Conservation (phyloP, 2,797 vertebrate genomes). For the Acanthiza pusilla region DNA sequence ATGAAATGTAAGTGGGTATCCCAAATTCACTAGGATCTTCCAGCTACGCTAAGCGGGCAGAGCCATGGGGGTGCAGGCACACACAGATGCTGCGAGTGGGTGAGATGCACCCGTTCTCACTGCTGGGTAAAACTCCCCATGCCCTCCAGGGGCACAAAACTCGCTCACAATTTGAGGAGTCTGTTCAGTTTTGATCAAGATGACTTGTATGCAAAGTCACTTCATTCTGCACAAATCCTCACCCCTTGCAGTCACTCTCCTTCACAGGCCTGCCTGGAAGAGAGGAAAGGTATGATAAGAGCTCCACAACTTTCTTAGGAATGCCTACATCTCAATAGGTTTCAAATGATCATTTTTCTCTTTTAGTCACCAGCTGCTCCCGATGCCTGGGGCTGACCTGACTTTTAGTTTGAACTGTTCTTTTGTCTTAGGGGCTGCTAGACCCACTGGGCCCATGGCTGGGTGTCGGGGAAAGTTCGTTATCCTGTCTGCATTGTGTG, state of each 20-base stretch:
- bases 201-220: not conserved
- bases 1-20: not conserved
- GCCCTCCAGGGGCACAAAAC: fast-evolving
- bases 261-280: not conserved
- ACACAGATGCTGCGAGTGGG: fast-evolving
- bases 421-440: not conserved
- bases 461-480: not conserved
- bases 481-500: not conserved
- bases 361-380: not conserved
- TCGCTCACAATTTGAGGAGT: not conserved
- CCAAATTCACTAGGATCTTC: not conserved
- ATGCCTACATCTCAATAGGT: not conserved
- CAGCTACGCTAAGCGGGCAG: not conserved
- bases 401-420: not conserved
- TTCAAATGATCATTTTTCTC: not conserved
- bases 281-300: not conserved
- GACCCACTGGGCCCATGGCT: not conserved
- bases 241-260: not conserved
- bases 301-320: not conserved
- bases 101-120: not conserved
- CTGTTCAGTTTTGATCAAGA: not conserved
- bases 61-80: fast-evolving
- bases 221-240: not conserved
- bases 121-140: not conserved
- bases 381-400: not conserved